phyloP scores from a whole-genome alignment of 2,888 invertebrate species.

The Melanostoma mellinum region DNA sequence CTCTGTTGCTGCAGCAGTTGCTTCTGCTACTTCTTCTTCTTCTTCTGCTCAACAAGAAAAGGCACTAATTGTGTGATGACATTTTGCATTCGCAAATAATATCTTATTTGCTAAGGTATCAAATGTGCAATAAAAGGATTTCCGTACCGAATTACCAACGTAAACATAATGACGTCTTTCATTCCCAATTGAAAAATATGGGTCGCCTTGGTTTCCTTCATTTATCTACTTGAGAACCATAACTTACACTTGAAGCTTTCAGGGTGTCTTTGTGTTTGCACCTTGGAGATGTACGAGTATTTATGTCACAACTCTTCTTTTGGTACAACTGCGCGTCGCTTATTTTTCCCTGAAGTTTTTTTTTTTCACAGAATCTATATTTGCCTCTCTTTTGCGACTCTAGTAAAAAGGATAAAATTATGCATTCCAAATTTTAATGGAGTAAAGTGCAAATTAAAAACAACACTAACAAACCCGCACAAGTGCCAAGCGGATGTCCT shows the following conservation, averaged over 20 bases:
- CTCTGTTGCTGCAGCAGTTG: background rate
- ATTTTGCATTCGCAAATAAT: slow-evolving; percentile 11
- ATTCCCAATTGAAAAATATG: slow-evolving; percentile 28
- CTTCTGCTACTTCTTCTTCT: background rate
- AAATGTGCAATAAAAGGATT: slow-evolving; percentile 24
- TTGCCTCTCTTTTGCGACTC: background rate
- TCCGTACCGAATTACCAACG: slow-evolving; percentile 41
- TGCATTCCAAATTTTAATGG: slow-evolving; percentile 69
- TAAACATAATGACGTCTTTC: slow-evolving; percentile 37
- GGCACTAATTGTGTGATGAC: slow-evolving; percentile 19
- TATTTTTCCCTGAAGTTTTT: slow-evolving; percentile 42
- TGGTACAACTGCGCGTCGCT: slow-evolving; percentile 3
- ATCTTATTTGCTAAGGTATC: slow-evolving; percentile 27
- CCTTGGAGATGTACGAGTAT: no score
- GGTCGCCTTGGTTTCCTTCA: slow-evolving; percentile 1
- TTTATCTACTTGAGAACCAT: slow-evolving; percentile 20
- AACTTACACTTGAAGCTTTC: slow-evolving; percentile 52
- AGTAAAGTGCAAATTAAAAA: slow-evolving; percentile 72
- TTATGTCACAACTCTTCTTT: no score
- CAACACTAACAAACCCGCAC: slow-evolving; percentile 62
- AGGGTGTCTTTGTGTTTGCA: slow-evolving; percentile 12
- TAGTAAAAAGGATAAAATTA: slow-evolving; percentile 50
- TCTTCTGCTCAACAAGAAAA: slow-evolving; percentile 2
- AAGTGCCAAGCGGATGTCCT: slow-evolving; percentile 48
- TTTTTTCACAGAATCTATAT: slow-evolving; percentile 27